Base-by-base conservation (phyloP, 2,888 invertebrate genomes). In the Beris chalybata region DNA sequence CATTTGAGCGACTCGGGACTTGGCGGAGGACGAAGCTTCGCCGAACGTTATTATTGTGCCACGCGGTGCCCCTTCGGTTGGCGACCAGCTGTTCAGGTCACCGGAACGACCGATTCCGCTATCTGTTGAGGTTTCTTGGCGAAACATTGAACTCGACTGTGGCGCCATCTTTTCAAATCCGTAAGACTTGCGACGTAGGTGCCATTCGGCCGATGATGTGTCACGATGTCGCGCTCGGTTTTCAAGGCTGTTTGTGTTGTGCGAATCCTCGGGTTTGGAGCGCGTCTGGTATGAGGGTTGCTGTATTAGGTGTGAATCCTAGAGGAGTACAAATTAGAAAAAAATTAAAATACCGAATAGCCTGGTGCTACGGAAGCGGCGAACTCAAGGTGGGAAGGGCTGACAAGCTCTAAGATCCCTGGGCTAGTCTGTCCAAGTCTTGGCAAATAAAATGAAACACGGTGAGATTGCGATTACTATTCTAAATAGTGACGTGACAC, bases 81-180 rank as follows among this genome's bases (percentile, higher is more conserved):
- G 78, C 5, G 83, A 81, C 78, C 75, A 83, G 70, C 77, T 77
- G 30, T 88, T 85, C 53, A 88, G 80, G 81, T 90, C 90, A 22
- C 87, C 85, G 0, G 90, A 90, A 74, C 88, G 85, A 70, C 89
- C 90, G 72, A 90, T 85, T 0, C 90, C 90, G 74, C 90, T 90
- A 73, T 90, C 90, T 2, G 89, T 90, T 4, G 90, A 90, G n/a
- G 89, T 88, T 76, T 90, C 89, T 74, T 88, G 86, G 3, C 86
- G 83, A 69, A 75, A 76, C 38, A 79, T 76, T 57, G 76, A 74
- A 43, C 73, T 74, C 48, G 78, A 76, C 0, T 79, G 79, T 13
- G 80, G 78, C 12, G 78, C 75, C 76, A 85, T 84, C 70, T 83
- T 83, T 75, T 87, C 88, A 74, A 91, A 91, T 66, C 91, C 90